A percentile compares a stretch with the other conserved stretches of the same genome.
Evolutionary conservation across 2,888 invertebrate species (phyloP).

Genomic region (Alentia gelatinosa): DNA sequence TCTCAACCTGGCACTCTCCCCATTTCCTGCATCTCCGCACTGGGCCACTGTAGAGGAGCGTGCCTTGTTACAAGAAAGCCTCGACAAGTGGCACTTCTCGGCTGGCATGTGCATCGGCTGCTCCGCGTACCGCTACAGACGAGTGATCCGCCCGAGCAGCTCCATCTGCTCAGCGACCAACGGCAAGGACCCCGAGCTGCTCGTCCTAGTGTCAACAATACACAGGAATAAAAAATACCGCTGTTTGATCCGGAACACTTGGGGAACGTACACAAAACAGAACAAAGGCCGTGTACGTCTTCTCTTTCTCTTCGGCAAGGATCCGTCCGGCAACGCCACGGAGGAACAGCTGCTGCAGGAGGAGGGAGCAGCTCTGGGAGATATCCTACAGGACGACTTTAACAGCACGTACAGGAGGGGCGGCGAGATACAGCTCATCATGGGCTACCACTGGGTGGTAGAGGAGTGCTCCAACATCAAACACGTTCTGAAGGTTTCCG

Average conservation of each 20-base stretch:
- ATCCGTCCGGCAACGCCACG: background rate
- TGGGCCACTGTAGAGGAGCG: background rate
- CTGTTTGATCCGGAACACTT: background rate
- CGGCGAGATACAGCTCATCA: conserved; percentile 20
- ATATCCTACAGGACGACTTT: conserved; percentile 22
- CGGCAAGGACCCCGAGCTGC: background rate
- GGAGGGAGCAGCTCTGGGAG: background rate
- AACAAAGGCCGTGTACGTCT: background rate
- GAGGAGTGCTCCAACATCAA: background rate
- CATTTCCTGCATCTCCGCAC: background rate
- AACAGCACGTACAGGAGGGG: conserved; percentile 20
- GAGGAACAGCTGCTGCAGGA: background rate
- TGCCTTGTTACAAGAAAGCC: background rate
- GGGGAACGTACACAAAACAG: background rate
- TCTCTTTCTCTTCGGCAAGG: background rate
- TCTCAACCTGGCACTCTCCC: too few species aligned
- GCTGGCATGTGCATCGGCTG: conserved; percentile 22
- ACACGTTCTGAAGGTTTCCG: background rate
- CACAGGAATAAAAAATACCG: background rate
- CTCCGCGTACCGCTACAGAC: background rate
- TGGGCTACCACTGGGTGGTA: conserved; percentile 16
- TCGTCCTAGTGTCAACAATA: background rate
- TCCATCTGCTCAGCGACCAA: background rate
- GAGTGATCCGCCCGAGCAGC: background rate
- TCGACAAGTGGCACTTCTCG: background rate